phyloP scores from a whole-genome alignment of 2,888 invertebrate genomes.

The Cistogaster globosa region DNA sequence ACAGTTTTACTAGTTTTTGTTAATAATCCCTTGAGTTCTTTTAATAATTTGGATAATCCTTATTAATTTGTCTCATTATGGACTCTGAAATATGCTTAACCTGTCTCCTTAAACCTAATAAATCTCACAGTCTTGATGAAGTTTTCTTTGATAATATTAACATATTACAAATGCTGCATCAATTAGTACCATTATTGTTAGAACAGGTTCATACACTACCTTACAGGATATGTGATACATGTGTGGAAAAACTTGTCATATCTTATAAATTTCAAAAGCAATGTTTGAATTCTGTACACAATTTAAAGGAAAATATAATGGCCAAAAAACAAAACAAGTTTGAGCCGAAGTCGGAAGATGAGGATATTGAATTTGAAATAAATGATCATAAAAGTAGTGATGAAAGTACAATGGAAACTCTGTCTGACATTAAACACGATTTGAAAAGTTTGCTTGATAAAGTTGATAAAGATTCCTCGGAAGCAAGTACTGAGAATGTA shows the following conservation, averaged over 20 bases:
- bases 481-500: neutral
- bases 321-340: neutral
- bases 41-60: neutral
- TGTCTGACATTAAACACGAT: neutral
- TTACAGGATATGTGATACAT: constrained; percentile 76
- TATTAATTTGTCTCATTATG: neutral
- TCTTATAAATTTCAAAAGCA: constrained; percentile 84
- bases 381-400: neutral
- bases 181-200: constrained; percentile 29
- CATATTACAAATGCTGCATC: constrained; percentile 38
- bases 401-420: neutral
- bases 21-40: neutral
- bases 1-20: neutral
- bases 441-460: neutral
- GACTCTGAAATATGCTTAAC: constrained; percentile 28
- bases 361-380: neutral
- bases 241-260: constrained; percentile 84
- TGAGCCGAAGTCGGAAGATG: neutral
- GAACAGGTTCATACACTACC: constrained; percentile 5
- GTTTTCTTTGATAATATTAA: constrained; percentile 14
- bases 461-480: neutral
- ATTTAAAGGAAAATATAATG: neutral
- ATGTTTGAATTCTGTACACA: constrained; percentile 80
- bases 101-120: neutral
- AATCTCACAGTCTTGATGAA: constrained; percentile 14